Evolutionary conservation across 1,140 invertebrate genomes (phyloP).

Genomic region (Saccostrea echinata): DNA sequence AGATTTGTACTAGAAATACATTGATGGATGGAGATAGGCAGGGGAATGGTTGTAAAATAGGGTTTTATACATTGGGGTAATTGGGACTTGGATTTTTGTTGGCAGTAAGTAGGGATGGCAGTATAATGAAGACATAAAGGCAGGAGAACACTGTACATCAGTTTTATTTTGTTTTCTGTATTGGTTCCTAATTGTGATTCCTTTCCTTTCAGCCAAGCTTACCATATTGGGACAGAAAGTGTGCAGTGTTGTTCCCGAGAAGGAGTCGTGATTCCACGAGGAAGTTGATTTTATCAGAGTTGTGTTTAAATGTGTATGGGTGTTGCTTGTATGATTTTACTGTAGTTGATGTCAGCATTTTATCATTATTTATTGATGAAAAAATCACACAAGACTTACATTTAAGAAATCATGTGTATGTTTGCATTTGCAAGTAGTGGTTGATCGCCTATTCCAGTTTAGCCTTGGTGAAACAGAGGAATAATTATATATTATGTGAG

Average conservation of each 20-base stretch:
- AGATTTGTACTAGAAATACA: too few relatives aligned
- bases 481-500: background rate
- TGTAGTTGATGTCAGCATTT: background rate
- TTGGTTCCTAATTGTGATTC: background rate
- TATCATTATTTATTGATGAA: conserved; percentile 6
- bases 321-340: background rate
- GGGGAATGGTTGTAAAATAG: too few relatives aligned
- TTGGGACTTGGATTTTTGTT: too few relatives aligned
- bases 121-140: too few relatives aligned
- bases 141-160: too few relatives aligned
- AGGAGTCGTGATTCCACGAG: background rate
- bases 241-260: conserved; percentile 40
- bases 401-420: background rate
- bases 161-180: too few relatives aligned
- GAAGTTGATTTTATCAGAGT: background rate
- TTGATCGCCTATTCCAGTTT: background rate
- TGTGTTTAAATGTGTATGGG: background rate
- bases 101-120: too few relatives aligned
- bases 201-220: conserved; percentile 52
- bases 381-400: background rate
- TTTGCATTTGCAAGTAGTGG: background rate
- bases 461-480: background rate
- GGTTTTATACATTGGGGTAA: too few relatives aligned
- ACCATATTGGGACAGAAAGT: conserved; percentile 57
- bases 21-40: too few relatives aligned